phyloP scores from a whole-genome alignment of 2,113 vertebrate species.

The Channa maculata region DNA sequence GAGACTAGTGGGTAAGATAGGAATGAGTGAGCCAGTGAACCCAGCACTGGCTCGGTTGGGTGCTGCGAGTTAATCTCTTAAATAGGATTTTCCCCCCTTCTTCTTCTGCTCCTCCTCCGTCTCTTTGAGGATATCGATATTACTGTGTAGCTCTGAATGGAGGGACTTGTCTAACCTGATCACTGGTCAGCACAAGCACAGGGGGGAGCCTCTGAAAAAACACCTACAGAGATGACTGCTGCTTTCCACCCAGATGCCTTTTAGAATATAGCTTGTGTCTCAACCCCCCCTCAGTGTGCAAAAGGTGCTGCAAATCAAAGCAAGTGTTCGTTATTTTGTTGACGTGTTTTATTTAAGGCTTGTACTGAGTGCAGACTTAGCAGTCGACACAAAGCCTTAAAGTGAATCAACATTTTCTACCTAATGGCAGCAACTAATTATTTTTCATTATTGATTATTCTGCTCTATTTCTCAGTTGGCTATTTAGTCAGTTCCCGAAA shows the following conservation, averaged over 20 bases:
- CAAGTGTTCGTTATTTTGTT: no score
- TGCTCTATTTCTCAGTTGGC: neutral
- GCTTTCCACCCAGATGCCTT: constrained; percentile 39
- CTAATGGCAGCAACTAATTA: neutral
- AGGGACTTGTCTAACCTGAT: constrained; percentile 78
- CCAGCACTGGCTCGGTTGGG: constrained; percentile 75
- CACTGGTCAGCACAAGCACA: constrained; percentile 50
- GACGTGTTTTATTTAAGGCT: no score
- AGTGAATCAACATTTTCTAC: neutral
- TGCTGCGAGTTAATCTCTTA: constrained; percentile 81
- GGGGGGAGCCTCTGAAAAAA: constrained; percentile 56
- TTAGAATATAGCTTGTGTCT: neutral
- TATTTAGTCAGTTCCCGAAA: neutral
- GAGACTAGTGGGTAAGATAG: constrained; percentile 79
- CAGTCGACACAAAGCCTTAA: no score
- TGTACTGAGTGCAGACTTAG: no score
- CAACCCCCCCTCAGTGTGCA: no score
- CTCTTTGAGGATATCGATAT: constrained; percentile 74
- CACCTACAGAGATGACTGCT: constrained; percentile 38
- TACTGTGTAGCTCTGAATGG: constrained; percentile 67
- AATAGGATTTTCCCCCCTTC: constrained; percentile 64
- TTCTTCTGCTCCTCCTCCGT: constrained; percentile 56
- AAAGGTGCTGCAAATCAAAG: neutral
- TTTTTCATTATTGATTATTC: no score
- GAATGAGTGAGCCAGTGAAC: constrained; percentile 75